Percentiles rank a stretch among this genome's conserved stretches.
Conservation (phyloP, 2,797 vertebrate genomes). For the Nannoperca obscura region DNA sequence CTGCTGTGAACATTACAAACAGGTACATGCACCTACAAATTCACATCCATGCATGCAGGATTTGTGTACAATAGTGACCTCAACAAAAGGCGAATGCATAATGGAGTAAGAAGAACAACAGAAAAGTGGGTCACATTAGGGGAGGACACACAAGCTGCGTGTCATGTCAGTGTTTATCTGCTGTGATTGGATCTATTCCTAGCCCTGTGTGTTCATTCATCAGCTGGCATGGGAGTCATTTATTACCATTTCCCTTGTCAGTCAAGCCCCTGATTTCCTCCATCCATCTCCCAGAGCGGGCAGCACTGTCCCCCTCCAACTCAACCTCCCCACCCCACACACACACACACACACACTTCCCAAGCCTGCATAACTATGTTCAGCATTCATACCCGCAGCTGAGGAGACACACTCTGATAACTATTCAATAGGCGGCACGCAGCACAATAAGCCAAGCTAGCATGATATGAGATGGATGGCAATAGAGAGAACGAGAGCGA, state of each 20-base stretch:
- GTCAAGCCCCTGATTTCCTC: slow-evolving; percentile 65
- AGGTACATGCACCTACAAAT: slow-evolving; percentile 17
- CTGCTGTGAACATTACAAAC: slow-evolving; percentile 35
- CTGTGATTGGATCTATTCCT: slow-evolving; percentile 62
- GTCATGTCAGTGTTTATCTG: slow-evolving; percentile 68
- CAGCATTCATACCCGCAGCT: slow-evolving; percentile 65
- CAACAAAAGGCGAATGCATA: slow-evolving; percentile 4
- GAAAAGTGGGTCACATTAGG: slow-evolving; percentile 29
- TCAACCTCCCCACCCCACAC: neutral
- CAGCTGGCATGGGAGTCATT: slow-evolving; percentile 65
- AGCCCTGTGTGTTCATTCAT: slow-evolving; percentile 48
- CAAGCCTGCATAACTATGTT: slow-evolving; percentile 54
- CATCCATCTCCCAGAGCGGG: slow-evolving; percentile 63
- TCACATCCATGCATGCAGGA: neutral
- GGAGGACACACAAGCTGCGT: slow-evolving; percentile 37
- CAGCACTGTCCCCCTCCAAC: slow-evolving; percentile 22
- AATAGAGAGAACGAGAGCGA: slow-evolving; percentile 17
- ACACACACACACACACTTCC: neutral
- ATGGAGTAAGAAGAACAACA: neutral
- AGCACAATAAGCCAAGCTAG: slow-evolving; percentile 10
- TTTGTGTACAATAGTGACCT: neutral
- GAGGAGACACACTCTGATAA: slow-evolving; percentile 54
- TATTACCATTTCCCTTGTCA: slow-evolving; percentile 79
- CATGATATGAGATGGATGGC: slow-evolving; percentile 48
- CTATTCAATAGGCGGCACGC: slow-evolving; percentile 48